Percentiles rank a stretch among this genome's conserved stretches.
Conservation (phyloP, 2,113 vertebrate species). For the Neodontobutis hainanensis region DNA sequence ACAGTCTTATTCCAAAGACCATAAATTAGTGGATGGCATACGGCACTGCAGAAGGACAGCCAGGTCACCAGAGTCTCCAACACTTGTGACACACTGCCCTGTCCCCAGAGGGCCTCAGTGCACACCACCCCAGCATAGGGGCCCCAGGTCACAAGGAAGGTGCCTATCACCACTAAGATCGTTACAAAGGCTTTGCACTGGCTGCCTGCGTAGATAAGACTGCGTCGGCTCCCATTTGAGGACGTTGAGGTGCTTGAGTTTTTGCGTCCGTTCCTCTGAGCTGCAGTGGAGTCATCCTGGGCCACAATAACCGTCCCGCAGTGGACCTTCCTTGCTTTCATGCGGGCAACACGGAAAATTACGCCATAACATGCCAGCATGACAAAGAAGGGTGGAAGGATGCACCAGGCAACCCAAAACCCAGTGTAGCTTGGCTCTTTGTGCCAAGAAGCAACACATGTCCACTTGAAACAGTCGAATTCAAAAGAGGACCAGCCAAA, state of each 20-base stretch:
- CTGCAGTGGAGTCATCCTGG: slow-evolving; percentile 75
- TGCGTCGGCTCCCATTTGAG: slow-evolving; percentile 88
- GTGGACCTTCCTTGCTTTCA: slow-evolving; percentile 96
- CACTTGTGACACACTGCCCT: slow-evolving; percentile 85
- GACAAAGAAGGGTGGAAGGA: slow-evolving; percentile 84
- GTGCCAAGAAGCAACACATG: slow-evolving; percentile 95
- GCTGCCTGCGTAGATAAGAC: slow-evolving; percentile 92
- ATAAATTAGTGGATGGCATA: slow-evolving; percentile 95
- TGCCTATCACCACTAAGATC: slow-evolving; percentile 94
- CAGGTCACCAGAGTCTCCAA: slow-evolving; percentile 93
- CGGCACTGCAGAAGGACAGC: slow-evolving; percentile 93
- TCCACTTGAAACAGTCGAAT: slow-evolving; percentile 97
- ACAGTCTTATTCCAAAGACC: slow-evolving; percentile 99
- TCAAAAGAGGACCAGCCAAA: slow-evolving; percentile 96
- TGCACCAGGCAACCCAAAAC: slow-evolving; percentile 97
- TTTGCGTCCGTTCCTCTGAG: slow-evolving; percentile 86
- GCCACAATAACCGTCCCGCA: slow-evolving; percentile 86
- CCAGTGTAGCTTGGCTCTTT: slow-evolving; percentile 86
- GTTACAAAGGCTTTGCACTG: slow-evolving; percentile 97
- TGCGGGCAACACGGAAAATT: slow-evolving; percentile 94
- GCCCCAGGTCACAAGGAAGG: slow-evolving; percentile 93
- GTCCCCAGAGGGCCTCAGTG: slow-evolving; percentile 91
- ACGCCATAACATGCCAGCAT: slow-evolving; percentile 95
- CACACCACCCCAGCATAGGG: slow-evolving; percentile 93
- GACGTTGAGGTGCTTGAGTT: slow-evolving; percentile 94